A percentile compares a stretch with the other conserved stretches of the same genome.
Evolutionary conservation across 1,140 invertebrate species (phyloP).

Genomic region (Bombus haemorrhoidalis): DNA sequence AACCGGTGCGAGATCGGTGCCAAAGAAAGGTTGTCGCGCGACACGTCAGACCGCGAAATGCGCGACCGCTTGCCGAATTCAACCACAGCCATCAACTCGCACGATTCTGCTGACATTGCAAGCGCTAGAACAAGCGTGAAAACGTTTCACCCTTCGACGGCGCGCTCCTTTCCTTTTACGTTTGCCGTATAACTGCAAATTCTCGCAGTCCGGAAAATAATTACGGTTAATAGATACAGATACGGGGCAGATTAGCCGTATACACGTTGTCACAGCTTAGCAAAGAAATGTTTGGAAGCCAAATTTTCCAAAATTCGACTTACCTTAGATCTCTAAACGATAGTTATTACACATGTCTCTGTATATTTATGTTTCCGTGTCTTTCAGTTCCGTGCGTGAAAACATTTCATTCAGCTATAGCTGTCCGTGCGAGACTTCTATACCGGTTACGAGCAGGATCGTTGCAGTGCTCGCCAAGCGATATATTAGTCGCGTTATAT

Average conservation of each 20-base stretch:
- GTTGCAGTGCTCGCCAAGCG: not conserved
- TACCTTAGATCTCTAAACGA: too few species aligned
- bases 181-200: slow-evolving; percentile 18
- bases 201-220: not conserved
- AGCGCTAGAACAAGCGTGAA: slow-evolving; percentile 8
- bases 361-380: too few species aligned
- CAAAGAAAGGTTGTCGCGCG: too few species aligned
- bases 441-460: not conserved
- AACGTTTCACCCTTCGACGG: slow-evolving; percentile 8
- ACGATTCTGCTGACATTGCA: not conserved
- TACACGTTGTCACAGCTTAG: too few species aligned
- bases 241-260: too few species aligned
- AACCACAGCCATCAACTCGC: slow-evolving; percentile 30
- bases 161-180: not conserved
- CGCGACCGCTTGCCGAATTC: slow-evolving; percentile 34
- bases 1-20: too few species aligned
- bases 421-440: not conserved
- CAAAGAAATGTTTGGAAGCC: too few species aligned
- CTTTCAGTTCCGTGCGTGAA: too few species aligned
- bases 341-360: too few species aligned
- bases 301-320: accelerated
- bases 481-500: slow-evolving; percentile 17
- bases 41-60: slow-evolving; percentile 47
- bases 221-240: not conserved
- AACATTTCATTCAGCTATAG: too few species aligned